Evolutionary conservation across 2,797 vertebrate species (phyloP), one percentile per base, ranked within the genome.

Genomic region (Tachyglossus aculeatus): DNA sequence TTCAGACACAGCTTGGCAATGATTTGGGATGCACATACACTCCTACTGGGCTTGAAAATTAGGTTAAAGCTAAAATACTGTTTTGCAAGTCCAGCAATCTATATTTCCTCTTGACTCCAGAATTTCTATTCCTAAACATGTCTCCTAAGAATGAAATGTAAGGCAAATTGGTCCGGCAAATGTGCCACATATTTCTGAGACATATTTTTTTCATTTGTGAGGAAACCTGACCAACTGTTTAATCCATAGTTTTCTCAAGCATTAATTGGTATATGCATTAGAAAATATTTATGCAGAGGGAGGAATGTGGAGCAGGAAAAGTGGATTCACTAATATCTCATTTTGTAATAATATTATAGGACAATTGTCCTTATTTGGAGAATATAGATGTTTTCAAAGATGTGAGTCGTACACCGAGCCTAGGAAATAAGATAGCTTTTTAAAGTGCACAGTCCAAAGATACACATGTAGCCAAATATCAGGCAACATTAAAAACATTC

Each of bases 401-500:
- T n/a, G n/a, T n/a, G n/a, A n/a, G n/a, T n/a, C n/a, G n/a, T n/a
- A n/a, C n/a, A n/a, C n/a, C n/a, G n/a, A n/a, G n/a, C n/a, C n/a
- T n/a, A n/a, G n/a, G n/a, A n/a, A n/a, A n/a, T n/a, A n/a, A n/a
- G n/a, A n/a, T n/a, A n/a, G n/a, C n/a, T 24, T 63, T 79, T 58
- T 83, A 70, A 80, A 72, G 53, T 68, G 79, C 69, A 71, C 62
- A 79, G 84, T 71, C 82, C 84, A 67, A 74, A 63, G 76, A 71
- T n/a, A n/a, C n/a, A n/a, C n/a, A n/a, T n/a, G n/a, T n/a, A n/a
- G n/a, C n/a, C n/a, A 80, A 70, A 85, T 88, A 88, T 87, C 75
- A 85, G 56, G 67, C 86, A 86, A 86, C 82, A 88, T 88, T 90
- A 89, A 82, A 82, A 79, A 87, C 88, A 85, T 83, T n/a, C n/a